Evolutionary conservation across 1,140 invertebrate species (phyloP), one percentile per base, ranked within the genome.

Genomic region (Heliconius nattereri): DNA sequence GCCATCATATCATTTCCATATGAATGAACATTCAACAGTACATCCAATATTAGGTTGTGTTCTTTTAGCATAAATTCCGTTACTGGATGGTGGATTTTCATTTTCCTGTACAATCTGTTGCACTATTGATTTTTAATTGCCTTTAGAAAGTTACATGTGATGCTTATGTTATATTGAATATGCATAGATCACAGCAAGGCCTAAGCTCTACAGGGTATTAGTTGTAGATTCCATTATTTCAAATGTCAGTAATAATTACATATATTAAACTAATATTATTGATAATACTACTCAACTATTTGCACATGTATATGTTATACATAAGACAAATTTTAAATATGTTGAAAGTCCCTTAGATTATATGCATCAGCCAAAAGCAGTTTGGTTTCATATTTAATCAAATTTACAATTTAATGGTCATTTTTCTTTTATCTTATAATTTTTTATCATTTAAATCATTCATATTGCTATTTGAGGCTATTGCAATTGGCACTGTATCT

Each of bases 61-160:
- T 73, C 29, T 37, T 75, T 26, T 78, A 73, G 75, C 77, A 80
- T 52, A 57, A 78, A 71, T 54, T 78, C 45, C 52, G 71, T 45
- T 66, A 79, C 70, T 19, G 49, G 29, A 49, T 26, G 35, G 45
- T 80, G 74, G 78, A 76, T 83, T 76, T 81, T 77, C 79, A 83
- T 79, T 72, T 71, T 78, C 16, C 73, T 74, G 26, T 71, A 72
- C 54, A 78, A 77, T 78, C 76, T 78, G 60, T 81, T 81, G 80
- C 80, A 81, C 76, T 78, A 78, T 80, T 80, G 79, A 80, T 80
- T 80, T 80, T 80, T 37, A 71, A 73, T 52, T 76, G 78, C 66
- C 73, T 76, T 60, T 57, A 52, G n/a, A 76, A 37, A 37, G 45
- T 72, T 13, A 78, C n/a, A 74, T 73, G n/a, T 75, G 40, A 49